Base-by-base conservation (phyloP, 2,888 invertebrate genomes). In the Cerastis rubricosa region DNA sequence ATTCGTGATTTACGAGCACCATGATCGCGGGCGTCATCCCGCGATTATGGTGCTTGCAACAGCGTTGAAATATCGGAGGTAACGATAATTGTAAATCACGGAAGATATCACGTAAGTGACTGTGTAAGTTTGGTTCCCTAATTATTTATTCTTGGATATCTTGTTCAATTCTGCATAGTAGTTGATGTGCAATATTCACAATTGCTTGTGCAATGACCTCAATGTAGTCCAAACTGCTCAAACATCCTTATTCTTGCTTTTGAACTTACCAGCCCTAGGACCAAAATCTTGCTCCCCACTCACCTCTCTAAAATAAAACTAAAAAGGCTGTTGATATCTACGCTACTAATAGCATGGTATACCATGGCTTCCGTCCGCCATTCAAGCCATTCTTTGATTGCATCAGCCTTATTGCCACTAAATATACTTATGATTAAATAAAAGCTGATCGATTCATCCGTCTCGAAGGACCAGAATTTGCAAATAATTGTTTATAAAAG, bases 301-400 rank as follows among this genome's bases (percentile, higher is more conserved):
- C 64, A 72, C 77, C 66, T 70, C 47, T 74, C 69, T 76, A 76
- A 66, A 84, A 71, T 71, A 66, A 78, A 78, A 67, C 61, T 77
- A 75, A 68, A 76, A 74, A 86, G 89, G 90, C 93, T 91, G 91
- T 92, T 94, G 92, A 91, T 89, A 78, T 81, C 93, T 92, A 93
- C 87, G 86, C 94, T 94, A 94, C 92, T 76, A 85, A 88, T 80
- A 89, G 92, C 91, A 92, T 89, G 87, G 87, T 83, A 79, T 82
- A 85, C 78, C 80, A 87, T 92, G 94, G 93, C 94, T 91, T 90
- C 76, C 77, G 80, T 77, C 90, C 87, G 93, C 93, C 90, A 89
- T 92, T 89, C 86, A 96, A 96, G 95, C 95, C 95, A 95, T 94
- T 94, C 94, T 87, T 90, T 92, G 91, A 92, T 88, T 90, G 94